Evolutionary conservation across 2,113 vertebrate genomes (phyloP).

Genomic region (Cottus gobio): DNA sequence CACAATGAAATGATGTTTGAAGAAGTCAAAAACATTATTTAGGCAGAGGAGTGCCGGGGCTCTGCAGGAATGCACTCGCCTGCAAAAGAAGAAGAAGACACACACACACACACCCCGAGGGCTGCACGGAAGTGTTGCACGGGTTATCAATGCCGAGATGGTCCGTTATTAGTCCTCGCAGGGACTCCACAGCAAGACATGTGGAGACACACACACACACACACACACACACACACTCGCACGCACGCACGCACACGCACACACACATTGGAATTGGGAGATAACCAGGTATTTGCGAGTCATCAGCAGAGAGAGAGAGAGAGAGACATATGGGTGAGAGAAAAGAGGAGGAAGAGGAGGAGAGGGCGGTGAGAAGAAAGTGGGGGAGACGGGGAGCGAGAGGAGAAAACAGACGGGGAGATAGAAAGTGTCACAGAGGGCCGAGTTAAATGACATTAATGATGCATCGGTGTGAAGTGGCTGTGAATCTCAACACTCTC

Average conservation of each 20-base stretch:
- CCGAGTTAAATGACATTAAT: conserved; percentile 75
- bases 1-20: background rate
- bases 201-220: background rate
- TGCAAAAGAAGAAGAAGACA: background rate
- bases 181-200: conserved; percentile 15
- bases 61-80: background rate
- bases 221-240: conserved; percentile 4
- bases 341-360: conserved; percentile 9
- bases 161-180: no score
- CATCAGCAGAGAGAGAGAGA: conserved; percentile 51
- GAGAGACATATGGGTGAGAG: conserved; percentile 36
- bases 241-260: conserved; percentile 5
- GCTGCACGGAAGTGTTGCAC: no score
- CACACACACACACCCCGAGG: no score
- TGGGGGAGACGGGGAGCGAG: background rate
- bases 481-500: conserved; percentile 61
- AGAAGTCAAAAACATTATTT: background rate
- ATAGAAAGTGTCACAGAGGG: conserved; percentile 60
- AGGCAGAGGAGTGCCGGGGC: conserved; percentile 3
- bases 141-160: no score
- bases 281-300: conserved; percentile 55
- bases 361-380: background rate
- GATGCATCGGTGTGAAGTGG: conserved; percentile 75
- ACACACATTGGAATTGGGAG: conserved; percentile 3
- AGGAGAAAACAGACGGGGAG: conserved; percentile 61